Evolutionary conservation across 2,113 vertebrate genomes (phyloP).

Genomic region (Tachysurus fulvidraco): DNA sequence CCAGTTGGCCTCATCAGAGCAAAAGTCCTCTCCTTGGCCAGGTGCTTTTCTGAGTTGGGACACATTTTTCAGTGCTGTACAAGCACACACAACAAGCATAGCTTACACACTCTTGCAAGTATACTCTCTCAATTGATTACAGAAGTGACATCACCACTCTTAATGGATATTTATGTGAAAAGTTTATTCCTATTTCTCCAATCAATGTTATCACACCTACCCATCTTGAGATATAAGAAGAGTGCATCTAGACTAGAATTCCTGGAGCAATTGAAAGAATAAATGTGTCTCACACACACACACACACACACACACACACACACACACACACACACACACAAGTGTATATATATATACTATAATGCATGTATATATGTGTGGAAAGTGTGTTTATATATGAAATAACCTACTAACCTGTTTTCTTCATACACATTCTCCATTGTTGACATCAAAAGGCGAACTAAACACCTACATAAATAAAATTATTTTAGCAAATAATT

Average conservation of each 20-base stretch:
- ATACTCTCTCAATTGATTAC: constrained; percentile 1
- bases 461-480: constrained; percentile 85
- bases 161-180: neutral
- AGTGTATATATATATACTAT: no score
- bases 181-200: neutral
- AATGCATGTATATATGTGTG: no score
- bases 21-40: constrained; percentile 60
- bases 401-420: constrained; percentile 67
- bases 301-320: no score
- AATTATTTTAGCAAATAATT: neutral
- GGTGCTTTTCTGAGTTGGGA: constrained; percentile 55
- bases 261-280: constrained; percentile 60
- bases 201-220: constrained; percentile 65
- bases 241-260: constrained; percentile 70
- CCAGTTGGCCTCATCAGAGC: constrained; percentile 81
- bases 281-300: neutral
- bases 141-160: neutral
- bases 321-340: no score
- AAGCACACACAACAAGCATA: constrained; percentile 16
- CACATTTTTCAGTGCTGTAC: constrained; percentile 75
- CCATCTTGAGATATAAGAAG: constrained; percentile 76
- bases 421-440: constrained; percentile 66
- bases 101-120: neutral
- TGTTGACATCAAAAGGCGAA: constrained; percentile 76
- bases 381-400: no score